These are phyloP conservation scores for Venustoraphidia nigricollis DNA, from an alignment of 2,888 invertebrate genomes.

Conservation along the genomic window DNA sequence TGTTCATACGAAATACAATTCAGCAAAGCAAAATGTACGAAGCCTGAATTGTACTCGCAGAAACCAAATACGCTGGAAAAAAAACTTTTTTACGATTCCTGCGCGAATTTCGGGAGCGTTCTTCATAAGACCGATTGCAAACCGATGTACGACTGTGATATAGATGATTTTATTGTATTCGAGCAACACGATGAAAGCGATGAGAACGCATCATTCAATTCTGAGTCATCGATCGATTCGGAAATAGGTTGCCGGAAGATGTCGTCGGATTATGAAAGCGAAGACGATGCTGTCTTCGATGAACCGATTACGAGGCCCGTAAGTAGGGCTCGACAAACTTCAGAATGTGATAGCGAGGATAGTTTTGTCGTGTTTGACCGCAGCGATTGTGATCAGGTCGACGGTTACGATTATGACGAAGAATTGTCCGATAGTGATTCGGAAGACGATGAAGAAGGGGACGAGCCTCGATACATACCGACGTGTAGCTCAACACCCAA, in stretches of 20 bases:
- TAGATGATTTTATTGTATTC: conserved; percentile 6
- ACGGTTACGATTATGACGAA: too few relatives aligned
- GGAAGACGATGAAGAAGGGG: too few relatives aligned
- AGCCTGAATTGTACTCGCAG: not conserved
- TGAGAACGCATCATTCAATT: not conserved
- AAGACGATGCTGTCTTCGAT: conserved; percentile 3
- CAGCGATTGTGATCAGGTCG: conserved; percentile 13
- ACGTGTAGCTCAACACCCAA: too few relatives aligned
- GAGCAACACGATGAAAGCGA: conserved; percentile 3
- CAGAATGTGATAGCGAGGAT: conserved; percentile 41
- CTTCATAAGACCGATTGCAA: too few relatives aligned
- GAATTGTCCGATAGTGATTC: too few relatives aligned
- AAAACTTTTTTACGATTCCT: not conserved
- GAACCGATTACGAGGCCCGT: not conserved
- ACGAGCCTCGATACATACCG: too few relatives aligned
- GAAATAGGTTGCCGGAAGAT: not conserved
- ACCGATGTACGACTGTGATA: not conserved
- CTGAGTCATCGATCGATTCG: not conserved
- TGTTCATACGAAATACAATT: not conserved
- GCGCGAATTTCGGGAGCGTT: too few relatives aligned
- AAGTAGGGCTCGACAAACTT: conserved; percentile 14
- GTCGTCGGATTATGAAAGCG: not conserved
- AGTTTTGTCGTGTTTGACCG: conserved; percentile 37
- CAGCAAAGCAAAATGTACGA: not conserved
- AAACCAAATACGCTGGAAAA: not conserved